A percentile compares a stretch with the other conserved stretches of the same genome.
phyloP scores from a whole-genome alignment of 2,113 vertebrate genomes.

The Geococcyx californianus region DNA sequence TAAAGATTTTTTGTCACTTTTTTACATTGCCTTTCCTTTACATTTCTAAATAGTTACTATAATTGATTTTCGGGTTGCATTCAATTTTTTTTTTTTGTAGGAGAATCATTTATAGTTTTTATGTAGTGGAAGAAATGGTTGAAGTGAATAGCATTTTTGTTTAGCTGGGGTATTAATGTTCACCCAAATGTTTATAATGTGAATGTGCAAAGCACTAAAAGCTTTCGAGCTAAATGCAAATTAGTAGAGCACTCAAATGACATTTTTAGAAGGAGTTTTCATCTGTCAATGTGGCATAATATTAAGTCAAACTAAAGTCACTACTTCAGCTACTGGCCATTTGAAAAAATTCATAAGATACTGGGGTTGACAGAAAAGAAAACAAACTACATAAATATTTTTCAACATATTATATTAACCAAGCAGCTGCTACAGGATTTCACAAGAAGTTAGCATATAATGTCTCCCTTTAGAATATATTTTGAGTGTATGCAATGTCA shows the following conservation, averaged over 20 bases:
- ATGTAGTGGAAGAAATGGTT: conserved; percentile 95
- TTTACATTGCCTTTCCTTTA: conserved; percentile 84
- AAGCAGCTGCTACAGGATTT: conserved; percentile 84
- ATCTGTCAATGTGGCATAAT: conserved; percentile 86
- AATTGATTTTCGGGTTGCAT: conserved; percentile 84
- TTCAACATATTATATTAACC: conserved; percentile 88
- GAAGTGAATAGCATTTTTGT: conserved; percentile 97
- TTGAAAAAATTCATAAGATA: conserved; percentile 84
- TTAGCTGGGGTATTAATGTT: conserved; percentile 96
- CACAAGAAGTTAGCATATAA: conserved; percentile 85
- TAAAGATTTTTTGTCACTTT: conserved; percentile 88
- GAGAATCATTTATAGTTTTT: conserved; percentile 95
- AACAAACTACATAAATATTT: conserved; percentile 89
- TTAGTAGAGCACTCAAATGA: conserved; percentile 84
- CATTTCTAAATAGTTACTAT: conserved; percentile 85
- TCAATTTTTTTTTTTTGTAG: conserved; percentile 75
- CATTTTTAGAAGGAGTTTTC: conserved; percentile 87
- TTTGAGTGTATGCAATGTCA: conserved; percentile 81
- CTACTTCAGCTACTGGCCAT: conserved; percentile 86
- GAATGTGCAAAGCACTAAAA: conserved; percentile 91
- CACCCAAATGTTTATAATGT: conserved; percentile 99
- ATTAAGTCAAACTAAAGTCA: conserved; percentile 87
- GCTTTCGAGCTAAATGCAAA: conserved; percentile 87
- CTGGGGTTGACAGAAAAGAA: conserved; percentile 84
- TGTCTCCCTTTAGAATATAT: conserved; percentile 86